Percentiles rank a stretch among this genome's conserved stretches.
Conservation (phyloP, 2,888 invertebrate species). For the Drosophila peninsularis region DNA sequence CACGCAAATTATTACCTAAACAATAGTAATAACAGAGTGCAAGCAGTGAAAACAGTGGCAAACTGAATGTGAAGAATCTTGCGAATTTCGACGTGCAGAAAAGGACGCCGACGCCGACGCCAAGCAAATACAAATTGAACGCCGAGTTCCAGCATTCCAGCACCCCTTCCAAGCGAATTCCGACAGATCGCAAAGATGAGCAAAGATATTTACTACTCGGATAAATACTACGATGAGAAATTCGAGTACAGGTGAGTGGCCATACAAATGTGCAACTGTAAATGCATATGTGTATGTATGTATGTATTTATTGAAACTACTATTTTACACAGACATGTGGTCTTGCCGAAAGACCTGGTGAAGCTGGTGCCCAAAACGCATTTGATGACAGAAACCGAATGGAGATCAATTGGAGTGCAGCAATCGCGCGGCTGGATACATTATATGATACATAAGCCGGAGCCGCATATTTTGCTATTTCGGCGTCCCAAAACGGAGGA, state of each 20-base stretch:
- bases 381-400: slow-evolving; percentile 96
- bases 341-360: slow-evolving; percentile 95
- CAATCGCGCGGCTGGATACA: slow-evolving; percentile 99
- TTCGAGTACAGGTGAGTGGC: slow-evolving; percentile 94
- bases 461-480: slow-evolving; percentile 96
- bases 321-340: slow-evolving; percentile 93
- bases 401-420: slow-evolving; percentile 97
- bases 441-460: slow-evolving; percentile 98
- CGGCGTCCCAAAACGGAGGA: slow-evolving; percentile 88
- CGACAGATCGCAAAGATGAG: slow-evolving; percentile 85
- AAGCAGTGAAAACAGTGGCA: neutral
- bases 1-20: neutral
- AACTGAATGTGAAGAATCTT: neutral
- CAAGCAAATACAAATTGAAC: slow-evolving; percentile 18
- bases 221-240: slow-evolving; percentile 95
- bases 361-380: slow-evolving; percentile 96
- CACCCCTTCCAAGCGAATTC: neutral
- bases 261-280: slow-evolving; percentile 21
- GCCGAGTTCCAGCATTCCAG: slow-evolving; percentile 22
- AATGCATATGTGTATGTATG: neutral
- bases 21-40: neutral
- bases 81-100: slow-evolving; percentile 20
- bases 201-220: slow-evolving; percentile 95
- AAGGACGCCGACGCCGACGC: slow-evolving; percentile 41
- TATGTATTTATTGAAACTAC: slow-evolving; percentile 6